These are phyloP conservation scores for Cerceris rybyensis DNA, from an alignment of 2,888 invertebrate genomes.

Conservation along the genomic window DNA sequence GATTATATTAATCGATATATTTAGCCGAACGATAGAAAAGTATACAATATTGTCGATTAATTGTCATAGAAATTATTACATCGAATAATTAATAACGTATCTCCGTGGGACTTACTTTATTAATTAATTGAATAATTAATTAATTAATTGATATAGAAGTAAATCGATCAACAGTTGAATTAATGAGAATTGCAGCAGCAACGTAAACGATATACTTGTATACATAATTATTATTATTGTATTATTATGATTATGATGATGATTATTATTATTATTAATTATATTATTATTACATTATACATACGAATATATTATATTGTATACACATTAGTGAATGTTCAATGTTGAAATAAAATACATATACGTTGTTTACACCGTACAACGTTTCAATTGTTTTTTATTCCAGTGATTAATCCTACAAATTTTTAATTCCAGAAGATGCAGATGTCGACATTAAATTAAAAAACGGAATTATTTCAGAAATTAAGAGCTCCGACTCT, in stretches of 20 bases:
- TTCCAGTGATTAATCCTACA: neutral
- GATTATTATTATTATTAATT: constrained; percentile 65
- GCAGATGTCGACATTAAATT: too few species aligned
- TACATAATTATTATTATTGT: constrained; percentile 67
- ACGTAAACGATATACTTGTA: constrained; percentile 61
- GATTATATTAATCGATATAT: constrained; percentile 45
- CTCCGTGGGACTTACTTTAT: constrained; percentile 10
- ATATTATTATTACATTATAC: constrained; percentile 42
- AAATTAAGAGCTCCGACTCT: too few species aligned
- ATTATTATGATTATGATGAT: constrained; percentile 2
- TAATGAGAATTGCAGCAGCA: constrained; percentile 50
- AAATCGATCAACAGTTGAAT: constrained; percentile 34
- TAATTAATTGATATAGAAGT: constrained; percentile 8
- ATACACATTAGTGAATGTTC: constrained; percentile 76
- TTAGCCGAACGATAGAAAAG: constrained; percentile 54
- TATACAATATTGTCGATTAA: constrained; percentile 53
- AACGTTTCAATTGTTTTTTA: constrained; percentile 1
- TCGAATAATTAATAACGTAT: constrained; percentile 38
- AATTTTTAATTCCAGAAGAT: too few species aligned
- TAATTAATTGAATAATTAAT: constrained; percentile 29
- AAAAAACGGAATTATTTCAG: too few species aligned
- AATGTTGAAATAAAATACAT: constrained; percentile 79
- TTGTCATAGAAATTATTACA: constrained; percentile 45
- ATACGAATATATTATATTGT: constrained; percentile 55
- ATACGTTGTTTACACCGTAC: constrained; percentile 78